Evolutionary conservation across 2,888 invertebrate genomes (phyloP), one percentile per base, ranked within the genome.

Genomic region (Habrosyne pyritoides): DNA sequence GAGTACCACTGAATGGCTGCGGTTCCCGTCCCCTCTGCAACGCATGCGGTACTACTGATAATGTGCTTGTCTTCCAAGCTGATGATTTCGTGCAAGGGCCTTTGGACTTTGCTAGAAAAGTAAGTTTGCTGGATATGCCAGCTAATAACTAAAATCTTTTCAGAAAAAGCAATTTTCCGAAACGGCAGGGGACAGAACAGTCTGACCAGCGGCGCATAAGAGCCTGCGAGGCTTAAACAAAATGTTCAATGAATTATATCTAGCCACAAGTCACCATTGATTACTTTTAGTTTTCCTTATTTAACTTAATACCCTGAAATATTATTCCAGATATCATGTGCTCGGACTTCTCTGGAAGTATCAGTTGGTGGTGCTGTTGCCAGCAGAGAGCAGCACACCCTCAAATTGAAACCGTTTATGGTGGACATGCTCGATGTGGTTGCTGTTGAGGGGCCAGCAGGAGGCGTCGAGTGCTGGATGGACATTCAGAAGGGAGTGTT

Each of bases 401-500:
- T 87, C 10, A 91, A 88, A 60, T 89, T 95, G 66, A 94, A 94
- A 67, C 95, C 95, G 0, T 95, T 95, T 69, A 94, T 95, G 78
- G 95, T 94, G 0, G 95, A 95, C 64, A 95, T 95, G 95, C 81
- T 95, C 22, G 95, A 95, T 68, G 94, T 95, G 0, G 93, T 95
- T 2, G 94, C 94, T 0, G 95, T 95, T 0, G 94, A 95, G 21
- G 94, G 95, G 0, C 92, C 94, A 0, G 94, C 93, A 12, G 94
- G 95, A 3, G 94, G 94, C 0, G 93, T 96, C 0, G 95, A 96
- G 69, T 95, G 95, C 83, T 96, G 96, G 95, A 96, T 96, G 96
- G 96, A 96, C 66, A 95, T 96, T 59, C 95, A 95, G 69, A 93
- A 93, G 65, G 96, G 96, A 73, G 89, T 93, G 64, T 96, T 94